Evolutionary conservation across 2,113 vertebrate species (phyloP), one percentile per base, ranked within the genome.

Genomic region (Pterocles burchelli): DNA sequence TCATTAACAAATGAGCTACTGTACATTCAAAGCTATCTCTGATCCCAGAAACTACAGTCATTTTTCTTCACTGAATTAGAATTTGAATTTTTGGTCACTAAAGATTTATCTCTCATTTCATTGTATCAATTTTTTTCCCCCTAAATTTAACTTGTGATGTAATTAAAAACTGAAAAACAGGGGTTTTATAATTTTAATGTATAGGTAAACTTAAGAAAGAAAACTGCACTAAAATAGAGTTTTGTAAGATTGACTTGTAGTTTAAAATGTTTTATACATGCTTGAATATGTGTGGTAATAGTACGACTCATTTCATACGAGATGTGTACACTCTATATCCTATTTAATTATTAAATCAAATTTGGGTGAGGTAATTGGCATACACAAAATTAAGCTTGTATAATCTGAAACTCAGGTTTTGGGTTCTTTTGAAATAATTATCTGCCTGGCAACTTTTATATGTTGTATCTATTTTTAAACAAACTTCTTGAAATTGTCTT

Each of bases 1-100:
- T 98, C 97, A 97, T 97, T 98, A 97, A 92, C 93, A 97, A 97
- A 97, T 92, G 79, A 97, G 79, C 92, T 96, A 95, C 96, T 97
- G 93, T 95, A 96, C 55, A 85, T 90, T 90, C 89, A 97, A 92
- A 96, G 81, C 48, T 94, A 81, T 80, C 73, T 96, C 78, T 80
- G 71, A 91, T 95, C 68, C 63, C 41, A 95, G 91, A 93, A 97
- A 93, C 52, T 59, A 67, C 48, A 91, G 82, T 90, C 1, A 5
- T 96, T 97, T 88, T 94, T 61, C 34, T 91, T 76, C 34, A 59
- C 10, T 67, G 72, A 86, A 76, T 54, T 80, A 3, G 33, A 70
- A 38, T 31, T 54, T 84, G 41, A 46, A 74, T 76, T 96, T 91
- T 88, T 95, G 24, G 43, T 83, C 76, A 88, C 45, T 78, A 88